Conservation (phyloP, 2,113 vertebrate species). For the Hippopotamus amphibius region DNA sequence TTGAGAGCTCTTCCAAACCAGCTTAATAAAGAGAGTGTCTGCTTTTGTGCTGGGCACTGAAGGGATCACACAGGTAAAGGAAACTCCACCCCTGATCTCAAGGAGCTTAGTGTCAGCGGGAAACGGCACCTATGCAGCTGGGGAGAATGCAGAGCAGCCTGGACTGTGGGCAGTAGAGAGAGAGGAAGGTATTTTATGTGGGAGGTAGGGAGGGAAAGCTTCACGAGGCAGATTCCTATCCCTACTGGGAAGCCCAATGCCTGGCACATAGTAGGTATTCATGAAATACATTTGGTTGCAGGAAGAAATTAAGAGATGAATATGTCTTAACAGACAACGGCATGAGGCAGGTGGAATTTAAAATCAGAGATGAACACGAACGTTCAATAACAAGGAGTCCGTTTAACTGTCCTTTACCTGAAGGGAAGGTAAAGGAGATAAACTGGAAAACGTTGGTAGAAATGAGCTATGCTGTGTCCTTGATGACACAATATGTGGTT, state of each 20-base stretch:
- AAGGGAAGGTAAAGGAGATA: background rate
- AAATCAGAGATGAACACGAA: background rate
- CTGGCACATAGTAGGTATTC: background rate
- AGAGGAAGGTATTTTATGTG: background rate
- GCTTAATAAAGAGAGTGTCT: background rate
- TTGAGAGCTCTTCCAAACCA: constrained; percentile 15
- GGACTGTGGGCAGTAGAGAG: background rate
- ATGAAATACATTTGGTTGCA: background rate
- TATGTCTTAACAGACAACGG: background rate
- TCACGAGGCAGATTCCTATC: background rate
- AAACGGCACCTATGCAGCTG: background rate
- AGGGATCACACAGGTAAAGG: background rate
- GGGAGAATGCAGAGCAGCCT: background rate
- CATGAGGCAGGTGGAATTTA: background rate
- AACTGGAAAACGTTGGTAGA: background rate
- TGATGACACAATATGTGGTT: background rate
- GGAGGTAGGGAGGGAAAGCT: background rate
- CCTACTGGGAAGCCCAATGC: background rate
- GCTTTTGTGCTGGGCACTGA: background rate
- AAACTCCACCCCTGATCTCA: background rate
- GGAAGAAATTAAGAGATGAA: background rate
- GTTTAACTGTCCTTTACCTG: background rate
- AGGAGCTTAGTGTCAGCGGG: background rate
- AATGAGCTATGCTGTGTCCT: background rate
- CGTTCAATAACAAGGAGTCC: background rate